Conservation (phyloP, 2,113 vertebrate species). For the Puma concolor region DNA sequence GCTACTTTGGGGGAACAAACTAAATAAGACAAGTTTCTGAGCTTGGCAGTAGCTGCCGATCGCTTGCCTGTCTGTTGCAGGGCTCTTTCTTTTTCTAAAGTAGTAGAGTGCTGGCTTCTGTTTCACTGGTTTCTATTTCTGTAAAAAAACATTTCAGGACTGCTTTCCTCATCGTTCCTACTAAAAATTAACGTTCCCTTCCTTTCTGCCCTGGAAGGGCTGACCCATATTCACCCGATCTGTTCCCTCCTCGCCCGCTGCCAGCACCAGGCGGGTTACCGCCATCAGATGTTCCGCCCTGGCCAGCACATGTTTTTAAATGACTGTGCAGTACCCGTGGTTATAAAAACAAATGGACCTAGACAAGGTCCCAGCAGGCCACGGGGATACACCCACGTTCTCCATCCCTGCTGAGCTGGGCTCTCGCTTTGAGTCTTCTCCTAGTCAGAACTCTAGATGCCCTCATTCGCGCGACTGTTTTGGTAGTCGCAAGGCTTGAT, state of each 20-base stretch:
- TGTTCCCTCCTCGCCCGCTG: background rate
- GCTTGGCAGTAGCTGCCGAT: background rate
- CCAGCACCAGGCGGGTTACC: background rate
- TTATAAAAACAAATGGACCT: background rate
- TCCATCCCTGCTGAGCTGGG: background rate
- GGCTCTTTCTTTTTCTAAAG: background rate
- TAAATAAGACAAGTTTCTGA: background rate
- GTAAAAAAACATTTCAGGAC: constrained; percentile 54
- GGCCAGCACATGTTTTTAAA: background rate
- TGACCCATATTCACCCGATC: background rate
- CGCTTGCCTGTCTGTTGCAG: background rate
- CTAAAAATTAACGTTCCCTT: constrained; percentile 29
- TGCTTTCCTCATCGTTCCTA: background rate
- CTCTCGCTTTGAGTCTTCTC: background rate
- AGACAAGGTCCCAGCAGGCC: background rate
- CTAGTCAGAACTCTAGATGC: background rate
- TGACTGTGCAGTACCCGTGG: background rate
- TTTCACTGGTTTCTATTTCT: constrained; percentile 55
- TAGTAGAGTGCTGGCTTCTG: background rate
- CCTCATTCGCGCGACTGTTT: background rate
- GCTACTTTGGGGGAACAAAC: constrained; percentile 1
- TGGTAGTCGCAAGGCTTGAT: background rate
- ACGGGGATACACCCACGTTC: background rate
- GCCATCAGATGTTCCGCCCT: background rate
- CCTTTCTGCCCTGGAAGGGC: background rate